Percentiles rank a stretch among this genome's conserved stretches.
phyloP scores from a whole-genome alignment of 1,140 invertebrate genomes.

The Lepidurus packardi region DNA sequence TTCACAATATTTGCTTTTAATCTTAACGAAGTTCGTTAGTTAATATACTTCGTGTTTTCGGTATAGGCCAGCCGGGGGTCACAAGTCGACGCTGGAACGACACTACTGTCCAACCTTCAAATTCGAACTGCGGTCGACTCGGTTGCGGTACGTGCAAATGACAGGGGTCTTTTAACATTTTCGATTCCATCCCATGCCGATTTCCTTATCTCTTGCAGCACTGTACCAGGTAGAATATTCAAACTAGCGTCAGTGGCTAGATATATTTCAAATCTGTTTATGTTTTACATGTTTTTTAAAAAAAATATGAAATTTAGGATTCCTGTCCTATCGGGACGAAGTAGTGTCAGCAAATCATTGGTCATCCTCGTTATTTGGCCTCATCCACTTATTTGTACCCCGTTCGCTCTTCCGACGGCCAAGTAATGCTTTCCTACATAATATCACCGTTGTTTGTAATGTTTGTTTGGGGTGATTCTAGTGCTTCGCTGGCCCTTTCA shows the following conservation, averaged over 20 bases:
- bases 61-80: constrained; percentile 53
- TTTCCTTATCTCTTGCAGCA: not conserved
- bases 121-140: not conserved
- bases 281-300: too few species aligned
- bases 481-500: too few species aligned
- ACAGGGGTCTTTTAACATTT: constrained; percentile 37
- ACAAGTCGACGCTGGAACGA: constrained; percentile 47
- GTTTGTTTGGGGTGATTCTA: too few species aligned
- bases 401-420: not conserved
- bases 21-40: not conserved
- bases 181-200: constrained; percentile 50
- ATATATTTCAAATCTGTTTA: not conserved
- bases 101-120: constrained; percentile 36
- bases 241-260: too few species aligned
- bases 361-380: not conserved
- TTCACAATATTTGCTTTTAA: not conserved
- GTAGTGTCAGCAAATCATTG: not conserved
- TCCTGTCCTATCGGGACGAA: not conserved
- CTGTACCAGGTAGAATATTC: not conserved
- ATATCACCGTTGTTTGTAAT: not conserved
- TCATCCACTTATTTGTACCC: not conserved
- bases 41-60: constrained; percentile 33
- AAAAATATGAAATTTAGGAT: too few species aligned
- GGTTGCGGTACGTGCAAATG: constrained; percentile 27
- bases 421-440: constrained; percentile 24